These are phyloP conservation scores for Poecile montanus DNA, from an alignment of 2,797 vertebrate genomes.

Conservation along the genomic window DNA sequence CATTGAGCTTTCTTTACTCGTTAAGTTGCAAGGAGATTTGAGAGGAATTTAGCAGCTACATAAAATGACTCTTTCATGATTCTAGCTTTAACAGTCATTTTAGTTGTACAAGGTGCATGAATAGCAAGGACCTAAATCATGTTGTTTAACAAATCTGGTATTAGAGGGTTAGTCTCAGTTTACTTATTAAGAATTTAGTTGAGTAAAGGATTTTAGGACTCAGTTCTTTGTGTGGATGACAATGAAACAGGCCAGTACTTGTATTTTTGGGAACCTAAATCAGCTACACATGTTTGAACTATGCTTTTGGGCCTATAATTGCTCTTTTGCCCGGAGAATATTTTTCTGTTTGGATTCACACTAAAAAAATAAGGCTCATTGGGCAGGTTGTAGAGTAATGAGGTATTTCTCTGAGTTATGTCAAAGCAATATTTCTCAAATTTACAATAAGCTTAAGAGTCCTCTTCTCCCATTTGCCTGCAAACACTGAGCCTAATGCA, in stretches of 20 bases:
- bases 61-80: constrained; percentile 90
- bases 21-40: constrained; percentile 97
- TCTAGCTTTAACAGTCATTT: constrained; percentile 88
- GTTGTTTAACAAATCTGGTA: constrained; percentile 99
- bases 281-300: constrained; percentile 73
- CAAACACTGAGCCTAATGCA: neutral
- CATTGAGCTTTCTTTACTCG: constrained; percentile 87
- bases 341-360: constrained; percentile 59
- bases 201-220: constrained; percentile 99
- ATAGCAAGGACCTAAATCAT: constrained; percentile 99
- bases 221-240: constrained; percentile 87
- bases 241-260: constrained; percentile 81
- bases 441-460: constrained; percentile 29
- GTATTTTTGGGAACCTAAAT: constrained; percentile 77
- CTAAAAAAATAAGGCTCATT: constrained; percentile 60
- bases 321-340: constrained; percentile 61
- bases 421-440: constrained; percentile 23
- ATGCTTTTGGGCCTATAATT: constrained; percentile 71
- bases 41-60: constrained; percentile 92
- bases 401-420: constrained; percentile 15
- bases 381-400: constrained; percentile 26
- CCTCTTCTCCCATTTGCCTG: neutral
- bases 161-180: constrained; percentile 99
- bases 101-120: constrained; percentile 93
- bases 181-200: constrained; percentile 99